Evolutionary conservation across 2,113 vertebrate species (phyloP), one percentile per base, ranked within the genome.

Genomic region (Phasianus colchicus): DNA sequence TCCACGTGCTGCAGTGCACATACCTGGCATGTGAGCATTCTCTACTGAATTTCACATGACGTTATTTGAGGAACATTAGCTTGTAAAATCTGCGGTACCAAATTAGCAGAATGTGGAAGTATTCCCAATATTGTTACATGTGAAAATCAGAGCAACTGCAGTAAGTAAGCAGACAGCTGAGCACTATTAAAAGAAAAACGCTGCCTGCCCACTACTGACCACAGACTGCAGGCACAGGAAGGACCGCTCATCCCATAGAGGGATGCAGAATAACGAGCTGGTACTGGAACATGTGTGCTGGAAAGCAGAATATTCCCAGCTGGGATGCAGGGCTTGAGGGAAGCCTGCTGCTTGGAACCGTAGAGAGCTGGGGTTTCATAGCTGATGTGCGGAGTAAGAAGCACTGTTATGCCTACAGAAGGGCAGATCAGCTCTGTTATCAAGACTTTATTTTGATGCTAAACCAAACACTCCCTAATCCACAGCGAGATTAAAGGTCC

Each of bases 271-370:
- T 30, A 77, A 64, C 0, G 2, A 50, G 67, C 29, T 90, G 43
- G 89, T 65, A 84, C 58, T 40, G 54, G 86, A 90, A 92, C 27
- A 60, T 1, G 3, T 1, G 14, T 4, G 14, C 32, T 67, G 52
- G 83, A 45, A 47, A 45, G 65, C 69, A 66, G 60, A 93, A 57
- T 36, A 65, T 79, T 73, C 55, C 69, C 67, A 69, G 30, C 24
- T 5, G 64, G 58, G 86, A 61, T 6, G 2, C 22, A 24, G 70
- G 47, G 32, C 34, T 58, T 67, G 54, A 72, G n/a, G 30, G 89
- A 92, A 72, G 45, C 30, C 32, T 36, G 9, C 78, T 67, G 55
- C 42, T 38, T 32, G 2, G 13, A 83, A 63, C 15, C 50, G 63
- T 42, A 88, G 50, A 32, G 24, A 32, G 34, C 45, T 11, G 1